Percentiles rank a stretch among this genome's conserved stretches.
These are phyloP conservation scores for Dryocosmus kuriphilus DNA, from an alignment of 2,888 invertebrate genomes.

Conservation along the genomic window DNA sequence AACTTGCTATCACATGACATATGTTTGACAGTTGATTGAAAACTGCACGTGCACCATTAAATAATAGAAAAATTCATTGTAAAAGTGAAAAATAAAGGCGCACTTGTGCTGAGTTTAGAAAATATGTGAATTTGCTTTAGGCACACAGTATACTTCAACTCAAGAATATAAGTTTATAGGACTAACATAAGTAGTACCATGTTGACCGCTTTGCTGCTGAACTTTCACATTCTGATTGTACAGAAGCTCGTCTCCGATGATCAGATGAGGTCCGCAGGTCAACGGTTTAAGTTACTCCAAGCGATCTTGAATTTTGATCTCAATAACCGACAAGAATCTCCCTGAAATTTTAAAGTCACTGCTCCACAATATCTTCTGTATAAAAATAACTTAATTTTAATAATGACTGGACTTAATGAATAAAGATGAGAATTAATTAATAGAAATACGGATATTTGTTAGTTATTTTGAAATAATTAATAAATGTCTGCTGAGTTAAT, in stretches of 20 bases:
- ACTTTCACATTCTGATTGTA: constrained; percentile 75
- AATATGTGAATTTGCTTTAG: background rate
- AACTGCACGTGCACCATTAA: background rate
- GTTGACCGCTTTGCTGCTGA: constrained; percentile 72
- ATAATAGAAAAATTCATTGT: background rate
- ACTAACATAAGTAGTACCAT: constrained; percentile 56
- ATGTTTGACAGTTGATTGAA: background rate
- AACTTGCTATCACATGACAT: background rate
- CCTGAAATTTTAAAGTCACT: background rate
- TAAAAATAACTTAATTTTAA: background rate
- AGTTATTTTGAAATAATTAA: background rate
- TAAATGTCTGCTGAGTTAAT: background rate
- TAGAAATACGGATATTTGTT: background rate
- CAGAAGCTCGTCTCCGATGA: constrained; percentile 48
- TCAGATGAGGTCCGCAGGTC: constrained; percentile 29
- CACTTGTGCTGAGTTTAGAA: background rate
- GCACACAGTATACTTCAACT: constrained; percentile 4
- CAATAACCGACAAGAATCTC: background rate
- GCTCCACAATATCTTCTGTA: background rate
- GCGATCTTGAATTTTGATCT: constrained; percentile 27
- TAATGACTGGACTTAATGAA: background rate
- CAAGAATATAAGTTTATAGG: constrained; percentile 45
- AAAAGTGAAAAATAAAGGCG: background rate
- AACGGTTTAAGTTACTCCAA: constrained; percentile 14
- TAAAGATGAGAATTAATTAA: background rate